phyloP scores from a whole-genome alignment of 2,113 vertebrate species.

The Eleginops maclovinus region DNA sequence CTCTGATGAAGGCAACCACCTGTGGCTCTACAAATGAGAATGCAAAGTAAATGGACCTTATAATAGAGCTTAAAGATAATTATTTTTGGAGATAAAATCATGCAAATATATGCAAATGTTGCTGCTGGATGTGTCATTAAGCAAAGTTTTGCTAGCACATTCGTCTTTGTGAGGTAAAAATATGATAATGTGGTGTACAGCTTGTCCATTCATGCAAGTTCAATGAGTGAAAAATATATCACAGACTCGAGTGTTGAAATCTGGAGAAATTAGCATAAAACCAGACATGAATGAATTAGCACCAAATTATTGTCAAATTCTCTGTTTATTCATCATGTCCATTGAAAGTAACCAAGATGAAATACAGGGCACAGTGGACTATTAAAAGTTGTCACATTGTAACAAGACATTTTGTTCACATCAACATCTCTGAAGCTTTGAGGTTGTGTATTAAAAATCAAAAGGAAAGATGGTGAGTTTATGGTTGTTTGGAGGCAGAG shows the following conservation, averaged over 20 bases:
- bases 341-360: not conserved
- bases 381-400: conserved; percentile 36
- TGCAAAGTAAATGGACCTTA: too few species aligned
- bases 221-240: not conserved
- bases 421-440: conserved; percentile 1
- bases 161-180: not conserved
- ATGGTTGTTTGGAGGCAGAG: conserved; percentile 9
- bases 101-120: too few species aligned
- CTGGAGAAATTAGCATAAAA: not conserved
- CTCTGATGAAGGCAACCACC: too few species aligned
- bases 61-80: too few species aligned
- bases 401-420: conserved; percentile 38
- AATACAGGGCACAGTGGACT: conserved; percentile 23
- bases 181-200: not conserved
- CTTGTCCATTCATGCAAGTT: not conserved
- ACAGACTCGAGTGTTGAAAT: not conserved
- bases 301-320: not conserved
- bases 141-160: not conserved
- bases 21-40: too few species aligned
- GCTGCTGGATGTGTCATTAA: not conserved
- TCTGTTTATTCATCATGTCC: conserved; percentile 40
- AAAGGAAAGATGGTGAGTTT: not conserved
- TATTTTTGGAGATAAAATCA: too few species aligned
- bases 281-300: not conserved
- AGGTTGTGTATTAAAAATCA: conserved; percentile 15